Percentiles rank a stretch among this genome's conserved stretches.
phyloP scores from a whole-genome alignment of 92 coral and sea anemone genomes.

The Epizoanthus rinbou region DNA sequence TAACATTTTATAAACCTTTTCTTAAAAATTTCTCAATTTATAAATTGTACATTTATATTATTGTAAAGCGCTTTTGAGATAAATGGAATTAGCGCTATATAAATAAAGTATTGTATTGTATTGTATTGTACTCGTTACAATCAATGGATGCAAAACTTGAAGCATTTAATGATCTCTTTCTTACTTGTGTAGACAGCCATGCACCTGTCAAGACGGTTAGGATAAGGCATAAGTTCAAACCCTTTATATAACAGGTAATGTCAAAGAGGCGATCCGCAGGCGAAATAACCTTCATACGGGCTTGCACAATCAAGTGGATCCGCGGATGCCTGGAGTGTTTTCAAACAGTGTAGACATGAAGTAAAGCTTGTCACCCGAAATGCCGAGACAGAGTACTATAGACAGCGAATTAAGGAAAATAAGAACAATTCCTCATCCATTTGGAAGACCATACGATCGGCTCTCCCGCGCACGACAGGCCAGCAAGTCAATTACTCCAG shows the following conservation, averaged over 20 bases:
- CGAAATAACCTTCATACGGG: conserved; percentile 9
- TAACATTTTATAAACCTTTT: too few species aligned
- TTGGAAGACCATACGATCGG: conserved; percentile 46
- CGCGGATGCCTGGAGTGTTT: conserved; percentile 9
- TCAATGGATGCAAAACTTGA: conserved; percentile 9
- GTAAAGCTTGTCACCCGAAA: conserved; percentile 2
- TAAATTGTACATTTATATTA: too few species aligned
- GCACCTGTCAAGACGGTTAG: conserved; percentile 29
- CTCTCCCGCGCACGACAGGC: conserved; percentile 18
- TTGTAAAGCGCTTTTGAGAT: too few species aligned
- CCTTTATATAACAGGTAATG: background rate
- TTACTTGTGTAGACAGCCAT: conserved; percentile 13
- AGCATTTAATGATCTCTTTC: conserved; percentile 29
- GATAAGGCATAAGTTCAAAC: conserved; percentile 3
- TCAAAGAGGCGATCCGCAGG: conserved; percentile 8
- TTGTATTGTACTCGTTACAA: too few species aligned
- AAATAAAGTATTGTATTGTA: too few species aligned
- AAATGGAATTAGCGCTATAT: too few species aligned
- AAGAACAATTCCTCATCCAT: conserved; percentile 23
- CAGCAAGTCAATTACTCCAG: conserved; percentile 32
- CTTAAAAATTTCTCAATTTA: too few species aligned
- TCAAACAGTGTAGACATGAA: background rate
- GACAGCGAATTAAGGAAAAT: conserved; percentile 23
- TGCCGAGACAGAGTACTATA: conserved; percentile 14
- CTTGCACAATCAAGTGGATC: background rate